Evolutionary conservation across 2,113 vertebrate species (phyloP).

Genomic region (Entomyzon cyanotis): DNA sequence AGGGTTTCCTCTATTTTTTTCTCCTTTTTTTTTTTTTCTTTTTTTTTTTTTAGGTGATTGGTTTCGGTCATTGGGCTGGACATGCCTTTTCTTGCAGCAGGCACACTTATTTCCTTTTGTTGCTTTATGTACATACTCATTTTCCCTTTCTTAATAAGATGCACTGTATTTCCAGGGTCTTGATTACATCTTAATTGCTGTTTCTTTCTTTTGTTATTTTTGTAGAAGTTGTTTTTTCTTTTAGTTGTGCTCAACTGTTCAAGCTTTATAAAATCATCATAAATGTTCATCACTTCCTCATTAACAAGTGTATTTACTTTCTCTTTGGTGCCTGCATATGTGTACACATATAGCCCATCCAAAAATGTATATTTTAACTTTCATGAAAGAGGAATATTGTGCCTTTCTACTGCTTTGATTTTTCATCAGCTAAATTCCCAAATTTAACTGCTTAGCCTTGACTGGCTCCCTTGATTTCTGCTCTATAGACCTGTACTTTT

Average conservation of each 20-base stretch:
- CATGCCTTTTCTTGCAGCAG: neutral
- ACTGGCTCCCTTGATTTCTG: neutral
- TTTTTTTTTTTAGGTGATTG: neutral
- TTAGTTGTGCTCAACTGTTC: neutral
- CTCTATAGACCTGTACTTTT: neutral
- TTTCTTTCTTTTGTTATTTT: neutral
- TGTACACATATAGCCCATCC: neutral
- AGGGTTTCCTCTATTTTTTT: neutral
- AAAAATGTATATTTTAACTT: neutral
- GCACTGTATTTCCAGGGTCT: neutral
- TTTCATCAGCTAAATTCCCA: neutral
- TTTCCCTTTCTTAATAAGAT: neutral
- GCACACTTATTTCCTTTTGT: neutral
- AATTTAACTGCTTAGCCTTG: neutral
- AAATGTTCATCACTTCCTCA: neutral
- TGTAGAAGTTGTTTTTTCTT: neutral
- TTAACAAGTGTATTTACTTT: neutral
- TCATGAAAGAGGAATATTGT: neutral
- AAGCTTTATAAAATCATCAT: neutral
- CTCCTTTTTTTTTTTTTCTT: neutral
- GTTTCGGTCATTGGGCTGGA: neutral
- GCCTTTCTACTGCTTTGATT: neutral
- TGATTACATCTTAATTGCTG: neutral
- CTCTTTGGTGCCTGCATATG: neutral
- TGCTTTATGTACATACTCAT: neutral